phyloP scores from a whole-genome alignment of 2,888 invertebrate genomes.

The Mesorhabditis belari region DNA sequence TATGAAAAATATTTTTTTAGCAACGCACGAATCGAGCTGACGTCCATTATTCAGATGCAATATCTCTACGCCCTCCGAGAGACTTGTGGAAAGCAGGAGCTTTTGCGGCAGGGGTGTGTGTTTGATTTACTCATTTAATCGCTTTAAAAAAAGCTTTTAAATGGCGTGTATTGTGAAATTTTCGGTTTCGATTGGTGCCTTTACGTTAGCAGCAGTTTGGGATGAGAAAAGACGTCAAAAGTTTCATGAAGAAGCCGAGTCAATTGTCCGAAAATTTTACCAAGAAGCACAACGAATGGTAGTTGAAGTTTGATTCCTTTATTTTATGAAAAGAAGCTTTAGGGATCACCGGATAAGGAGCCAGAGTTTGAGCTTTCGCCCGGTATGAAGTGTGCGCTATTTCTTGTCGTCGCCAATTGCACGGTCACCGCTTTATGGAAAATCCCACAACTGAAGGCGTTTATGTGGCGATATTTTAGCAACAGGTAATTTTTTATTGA shows the following conservation, averaged over 20 bases:
- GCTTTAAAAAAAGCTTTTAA: too few relatives aligned
- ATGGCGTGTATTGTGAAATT: too few relatives aligned
- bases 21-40: too few relatives aligned
- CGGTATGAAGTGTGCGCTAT: conserved; percentile 9
- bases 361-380: conserved; percentile 18
- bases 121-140: not conserved
- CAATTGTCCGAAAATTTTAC: conserved; percentile 3
- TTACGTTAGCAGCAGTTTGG: conserved; percentile 3
- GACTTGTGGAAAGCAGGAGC: conserved; percentile 29
- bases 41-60: conserved; percentile 18
- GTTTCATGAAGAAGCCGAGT: not conserved
- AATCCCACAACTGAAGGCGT: conserved; percentile 21
- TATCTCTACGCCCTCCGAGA: conserved; percentile 28
- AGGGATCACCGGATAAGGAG: too few relatives aligned
- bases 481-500: conserved; percentile 48
- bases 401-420: conserved; percentile 16
- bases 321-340: conserved; percentile 12
- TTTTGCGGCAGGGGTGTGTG: conserved; percentile 31
- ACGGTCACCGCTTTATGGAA: conserved; percentile 34
- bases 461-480: conserved; percentile 48
- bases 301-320: not conserved
- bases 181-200: not conserved
- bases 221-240: conserved; percentile 4
- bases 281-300: not conserved
- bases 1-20: too few relatives aligned